These are phyloP conservation scores for Tarsius wallacei DNA, from an alignment of 2,797 vertebrate species.

Conservation along the genomic window DNA sequence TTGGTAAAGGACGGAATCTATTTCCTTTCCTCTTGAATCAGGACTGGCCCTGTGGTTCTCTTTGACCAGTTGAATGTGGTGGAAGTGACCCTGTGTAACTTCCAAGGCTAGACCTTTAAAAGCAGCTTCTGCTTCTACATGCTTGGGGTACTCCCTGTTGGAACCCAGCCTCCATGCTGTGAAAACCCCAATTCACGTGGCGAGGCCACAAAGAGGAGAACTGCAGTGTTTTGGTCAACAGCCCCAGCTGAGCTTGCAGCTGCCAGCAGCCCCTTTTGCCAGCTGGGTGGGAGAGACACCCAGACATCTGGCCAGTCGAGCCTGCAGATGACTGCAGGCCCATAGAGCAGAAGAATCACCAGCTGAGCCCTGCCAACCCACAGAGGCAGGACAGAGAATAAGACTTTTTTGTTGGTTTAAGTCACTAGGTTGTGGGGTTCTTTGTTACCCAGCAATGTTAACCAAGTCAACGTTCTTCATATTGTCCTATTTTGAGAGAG, in stretches of 20 bases:
- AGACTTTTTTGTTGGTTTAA: neutral
- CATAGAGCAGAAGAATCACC: neutral
- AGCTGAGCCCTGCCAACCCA: neutral
- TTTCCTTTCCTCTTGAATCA: too few relatives aligned
- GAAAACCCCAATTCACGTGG: neutral
- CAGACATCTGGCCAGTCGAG: neutral
- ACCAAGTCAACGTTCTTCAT: neutral
- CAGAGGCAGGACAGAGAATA: too few relatives aligned
- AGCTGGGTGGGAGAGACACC: neutral
- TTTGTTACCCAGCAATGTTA: neutral
- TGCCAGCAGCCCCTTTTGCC: neutral
- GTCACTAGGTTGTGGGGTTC: neutral
- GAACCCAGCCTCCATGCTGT: neutral
- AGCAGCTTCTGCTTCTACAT: too few relatives aligned
- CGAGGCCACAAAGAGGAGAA: neutral
- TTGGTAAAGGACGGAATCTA: too few relatives aligned
- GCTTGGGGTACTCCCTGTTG: too few relatives aligned
- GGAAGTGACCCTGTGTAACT: too few relatives aligned
- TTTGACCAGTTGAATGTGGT: too few relatives aligned
- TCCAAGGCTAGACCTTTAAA: too few relatives aligned
- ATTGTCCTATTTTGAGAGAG: neutral
- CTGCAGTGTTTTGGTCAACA: neutral
- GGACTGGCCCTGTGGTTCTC: too few relatives aligned
- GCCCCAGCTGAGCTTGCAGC: neutral
- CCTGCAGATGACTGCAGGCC: neutral